A percentile compares a stretch with the other conserved stretches of the same genome.
Conservation (phyloP, 1,140 invertebrate species). For the Theocolax elegans region DNA sequence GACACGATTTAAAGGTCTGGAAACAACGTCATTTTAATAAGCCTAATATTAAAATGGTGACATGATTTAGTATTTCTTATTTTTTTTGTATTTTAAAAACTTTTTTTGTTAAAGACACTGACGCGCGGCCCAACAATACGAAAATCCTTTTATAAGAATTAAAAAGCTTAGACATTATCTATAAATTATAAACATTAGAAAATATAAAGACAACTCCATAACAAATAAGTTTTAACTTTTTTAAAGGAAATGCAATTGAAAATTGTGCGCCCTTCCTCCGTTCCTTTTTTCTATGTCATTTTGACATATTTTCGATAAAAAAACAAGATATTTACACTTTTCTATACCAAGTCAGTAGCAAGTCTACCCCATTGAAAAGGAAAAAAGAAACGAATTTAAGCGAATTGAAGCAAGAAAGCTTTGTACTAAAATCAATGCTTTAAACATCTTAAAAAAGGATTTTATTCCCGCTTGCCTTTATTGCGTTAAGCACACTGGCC, state of each 20-base stretch:
- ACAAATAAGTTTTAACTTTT: not conserved
- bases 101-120: constrained; percentile 32
- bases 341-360: not conserved
- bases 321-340: constrained; percentile 30
- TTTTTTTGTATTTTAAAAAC: constrained; percentile 24
- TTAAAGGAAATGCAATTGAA: constrained; percentile 1
- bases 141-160: constrained; percentile 42
- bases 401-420: constrained; percentile 6
- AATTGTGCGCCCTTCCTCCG: constrained; percentile 19
- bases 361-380: not conserved
- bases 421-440: constrained; percentile 16
- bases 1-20: constrained; percentile 23
- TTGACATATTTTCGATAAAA: constrained; percentile 9
- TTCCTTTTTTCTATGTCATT: not conserved
- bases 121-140: constrained; percentile 24
- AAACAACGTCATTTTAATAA: constrained; percentile 31
- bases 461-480: constrained; percentile 37
- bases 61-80: constrained; percentile 8
- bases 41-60: constrained; percentile 20
- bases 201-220: constrained; percentile 5
- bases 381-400: constrained; percentile 15
- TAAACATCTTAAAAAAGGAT: constrained; percentile 41
- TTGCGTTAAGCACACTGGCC: constrained; percentile 42
- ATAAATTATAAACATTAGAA: too few species aligned
- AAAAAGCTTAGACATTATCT: not conserved